Evolutionary conservation across 2,888 invertebrate species (phyloP).

Genomic region (Cheilosia soror): DNA sequence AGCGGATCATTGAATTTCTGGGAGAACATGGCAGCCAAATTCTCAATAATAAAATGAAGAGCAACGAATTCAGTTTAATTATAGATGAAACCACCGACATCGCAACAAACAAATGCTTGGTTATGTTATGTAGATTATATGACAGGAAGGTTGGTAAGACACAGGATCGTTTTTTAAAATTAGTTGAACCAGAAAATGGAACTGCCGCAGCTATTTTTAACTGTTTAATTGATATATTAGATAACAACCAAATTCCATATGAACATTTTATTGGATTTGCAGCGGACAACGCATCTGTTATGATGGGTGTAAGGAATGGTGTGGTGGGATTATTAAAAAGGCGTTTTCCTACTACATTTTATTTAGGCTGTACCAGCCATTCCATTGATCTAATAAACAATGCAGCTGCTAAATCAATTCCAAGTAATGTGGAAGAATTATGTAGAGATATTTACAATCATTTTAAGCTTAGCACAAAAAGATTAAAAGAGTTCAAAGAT

Average conservation of each 20-base stretch:
- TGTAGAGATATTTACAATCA: constrained; percentile 16
- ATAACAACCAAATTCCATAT: no score
- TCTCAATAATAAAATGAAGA: background rate
- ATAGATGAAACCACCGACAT: constrained; percentile 21
- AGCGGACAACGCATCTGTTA: constrained; percentile 47
- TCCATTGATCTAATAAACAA: constrained; percentile 6
- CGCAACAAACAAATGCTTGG: background rate
- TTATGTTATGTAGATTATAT: background rate
- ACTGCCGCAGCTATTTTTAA: no score
- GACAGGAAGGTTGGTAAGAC: constrained; percentile 1
- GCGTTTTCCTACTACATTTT: background rate
- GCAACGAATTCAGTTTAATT: background rate
- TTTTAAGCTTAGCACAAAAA: constrained; percentile 9
- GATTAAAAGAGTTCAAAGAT: constrained; percentile 7
- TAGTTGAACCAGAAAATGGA: constrained; percentile 38
- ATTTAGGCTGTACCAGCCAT: constrained; percentile 40
- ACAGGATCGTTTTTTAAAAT: constrained; percentile 1
- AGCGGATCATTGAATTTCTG: background rate
- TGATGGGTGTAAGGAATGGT: constrained; percentile 47
- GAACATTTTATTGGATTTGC: no score
- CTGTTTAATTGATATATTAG: no score
- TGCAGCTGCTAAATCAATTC: constrained; percentile 1
- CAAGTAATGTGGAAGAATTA: constrained; percentile 13
- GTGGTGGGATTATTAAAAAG: constrained; percentile 7
- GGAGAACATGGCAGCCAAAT: background rate